Base-by-base conservation (phyloP, 1,140 invertebrate genomes). In the Neotoxoptera formosana region DNA sequence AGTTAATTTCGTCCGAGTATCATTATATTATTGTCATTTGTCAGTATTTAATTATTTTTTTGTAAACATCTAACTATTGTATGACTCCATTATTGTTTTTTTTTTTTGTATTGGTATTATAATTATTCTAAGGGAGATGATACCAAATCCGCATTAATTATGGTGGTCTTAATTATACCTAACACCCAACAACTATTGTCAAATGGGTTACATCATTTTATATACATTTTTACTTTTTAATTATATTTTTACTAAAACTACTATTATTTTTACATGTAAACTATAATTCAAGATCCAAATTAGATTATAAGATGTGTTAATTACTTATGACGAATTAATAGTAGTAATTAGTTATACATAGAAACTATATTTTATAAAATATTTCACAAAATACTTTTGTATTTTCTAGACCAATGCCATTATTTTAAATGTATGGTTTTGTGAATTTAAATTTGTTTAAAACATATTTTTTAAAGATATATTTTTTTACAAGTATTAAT, bases 271-370 rank as follows among this genome's bases (percentile, higher is more conserved):
- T 90, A 83, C 47, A 83, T 51, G 90, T 92, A 7, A 92, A 83
- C 7, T 36, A 51, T 81, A 48, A 23, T 81, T 48, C 51, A 91
- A 60, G 56, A 91, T 67, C n/a, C 45, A 36, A 83, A 83, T 83
- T 83, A 91, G 41, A 91, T 81, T 91, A 23, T 92, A 81, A 91
- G 67, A 83, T 34, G 7, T 81, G 23, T 60, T 90, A 67, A 90
- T 90, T 30, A 91, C 48, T 81, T 53, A 6, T 92, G 67, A 92
- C 90, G 90, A 92, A 92, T 92, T 92, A 83, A 81, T 92, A 91
- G 11, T 48, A 81, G 3, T 91, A 48, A 91, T 14, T 56, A 60
- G 56, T 60, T 14, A n/a, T 76, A 76, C n/a, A 34, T 93, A 89
- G 25, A 93, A 87, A 30, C 25, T 47, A 92, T n/a, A n/a, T 81